Conservation (phyloP, 2,888 invertebrate species). For the Anodontia alba region DNA sequence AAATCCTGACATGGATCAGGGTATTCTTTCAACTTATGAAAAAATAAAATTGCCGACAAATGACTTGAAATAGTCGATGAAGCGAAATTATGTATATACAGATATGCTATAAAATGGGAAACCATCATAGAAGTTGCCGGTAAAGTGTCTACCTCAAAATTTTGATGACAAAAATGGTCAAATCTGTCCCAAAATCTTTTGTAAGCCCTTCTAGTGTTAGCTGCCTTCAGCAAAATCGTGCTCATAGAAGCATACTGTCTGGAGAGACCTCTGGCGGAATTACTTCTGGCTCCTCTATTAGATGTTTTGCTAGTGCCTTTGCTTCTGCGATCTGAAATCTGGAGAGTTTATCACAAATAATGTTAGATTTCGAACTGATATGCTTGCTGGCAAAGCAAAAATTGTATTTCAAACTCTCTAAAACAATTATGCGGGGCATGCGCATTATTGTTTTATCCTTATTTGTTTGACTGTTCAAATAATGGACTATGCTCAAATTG, state of each 20-base stretch:
- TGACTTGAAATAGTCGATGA: slow-evolving; percentile 17
- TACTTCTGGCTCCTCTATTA: slow-evolving; percentile 15
- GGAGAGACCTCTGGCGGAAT: slow-evolving; percentile 28
- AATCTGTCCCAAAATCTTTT: slow-evolving; percentile 4
- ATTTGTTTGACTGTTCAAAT: slow-evolving; percentile 37
- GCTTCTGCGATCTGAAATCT: slow-evolving; percentile 35
- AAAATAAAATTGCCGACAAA: slow-evolving; percentile 5
- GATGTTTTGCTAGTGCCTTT: slow-evolving; percentile 21
- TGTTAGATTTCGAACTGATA: slow-evolving; percentile 23
- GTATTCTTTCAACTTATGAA: neutral
- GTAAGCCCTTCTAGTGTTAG: neutral
- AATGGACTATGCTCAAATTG: slow-evolving; percentile 35
- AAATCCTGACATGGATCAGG: slow-evolving; percentile 1
- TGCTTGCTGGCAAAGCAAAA: slow-evolving; percentile 32
- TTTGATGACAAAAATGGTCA: neutral
- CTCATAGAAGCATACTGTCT: neutral
- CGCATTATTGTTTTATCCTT: slow-evolving; percentile 42
- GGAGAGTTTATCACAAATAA: slow-evolving; percentile 36
- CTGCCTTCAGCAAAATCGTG: neutral
- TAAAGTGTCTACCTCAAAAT: neutral
- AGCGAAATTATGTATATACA: neutral
- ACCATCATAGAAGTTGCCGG: slow-evolving; percentile 1
- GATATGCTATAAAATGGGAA: neutral
- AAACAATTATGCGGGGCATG: slow-evolving; percentile 34
- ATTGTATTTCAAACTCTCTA: slow-evolving; percentile 27